A percentile compares a stretch with the other conserved stretches of the same genome.
Evolutionary conservation across 2,113 vertebrate genomes (phyloP).

Genomic region (Cyanoramphus novaezelandiae): DNA sequence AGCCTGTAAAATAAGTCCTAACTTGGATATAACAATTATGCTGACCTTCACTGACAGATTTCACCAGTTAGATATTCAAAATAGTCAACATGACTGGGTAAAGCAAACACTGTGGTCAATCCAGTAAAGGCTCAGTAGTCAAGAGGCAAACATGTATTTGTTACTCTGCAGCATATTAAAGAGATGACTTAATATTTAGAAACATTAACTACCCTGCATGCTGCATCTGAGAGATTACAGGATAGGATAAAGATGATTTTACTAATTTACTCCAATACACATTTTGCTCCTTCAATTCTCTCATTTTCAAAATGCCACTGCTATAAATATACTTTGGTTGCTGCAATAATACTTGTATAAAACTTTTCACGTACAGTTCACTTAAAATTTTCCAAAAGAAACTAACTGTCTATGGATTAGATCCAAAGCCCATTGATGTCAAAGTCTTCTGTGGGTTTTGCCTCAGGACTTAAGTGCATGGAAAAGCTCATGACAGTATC

Average conservation of each 20-base stretch:
- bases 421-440: constrained; percentile 39
- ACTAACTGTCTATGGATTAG: constrained; percentile 1
- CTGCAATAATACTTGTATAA: background rate
- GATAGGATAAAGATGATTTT: background rate
- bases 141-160: background rate
- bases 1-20: background rate
- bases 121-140: background rate
- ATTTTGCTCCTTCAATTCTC: background rate
- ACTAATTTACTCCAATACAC: background rate
- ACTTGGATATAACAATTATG: background rate
- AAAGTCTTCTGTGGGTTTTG: constrained; percentile 20
- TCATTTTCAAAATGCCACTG: background rate
- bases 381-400: constrained; percentile 24
- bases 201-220: background rate
- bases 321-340: background rate
- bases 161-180: background rate
- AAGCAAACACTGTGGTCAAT: background rate
- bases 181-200: background rate
- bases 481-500: constrained; percentile 26
- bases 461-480: constrained; percentile 6
- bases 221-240: background rate
- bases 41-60: background rate
- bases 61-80: background rate
- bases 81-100: background rate
- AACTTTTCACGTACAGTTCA: constrained; percentile 53